Evolutionary conservation across 1,140 invertebrate species (phyloP).

Genomic region (Pseudomyrmex flavicornis): DNA sequence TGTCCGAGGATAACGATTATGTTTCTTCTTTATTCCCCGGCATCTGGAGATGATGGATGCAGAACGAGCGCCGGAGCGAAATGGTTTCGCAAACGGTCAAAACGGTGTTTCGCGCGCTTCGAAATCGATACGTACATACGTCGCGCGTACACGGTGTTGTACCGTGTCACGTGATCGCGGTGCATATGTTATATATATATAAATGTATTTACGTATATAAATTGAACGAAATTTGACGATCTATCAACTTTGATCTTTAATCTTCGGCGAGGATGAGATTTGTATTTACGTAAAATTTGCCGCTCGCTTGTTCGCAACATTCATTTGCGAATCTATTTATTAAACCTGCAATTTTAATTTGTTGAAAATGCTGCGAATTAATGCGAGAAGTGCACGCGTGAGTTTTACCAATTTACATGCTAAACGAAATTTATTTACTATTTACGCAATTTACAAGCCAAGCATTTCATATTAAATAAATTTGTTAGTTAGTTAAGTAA

Average conservation of each 20-base stretch:
- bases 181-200: too few species aligned
- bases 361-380: too few species aligned
- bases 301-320: too few species aligned
- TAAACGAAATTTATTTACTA: not conserved
- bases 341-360: too few species aligned
- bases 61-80: not conserved
- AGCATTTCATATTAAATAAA: conserved; percentile 8
- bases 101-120: not conserved
- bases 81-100: conserved; percentile 15
- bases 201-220: too few species aligned
- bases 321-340: too few species aligned
- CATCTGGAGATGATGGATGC: conserved; percentile 37
- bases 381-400: too few species aligned
- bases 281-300: too few species aligned
- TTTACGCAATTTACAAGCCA: not conserved
- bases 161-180: not conserved
- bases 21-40: conserved; percentile 40
- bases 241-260: too few species aligned
- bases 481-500: conserved; percentile 6
- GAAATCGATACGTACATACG: conserved; percentile 36
- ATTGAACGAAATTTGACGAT: too few species aligned
- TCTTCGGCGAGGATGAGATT: too few species aligned
- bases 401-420: too few species aligned
- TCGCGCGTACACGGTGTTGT: not conserved
- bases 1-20: conserved; percentile 32